Percentiles rank a stretch among this genome's conserved stretches.
Evolutionary conservation across 2,113 vertebrate genomes (phyloP).

Genomic region (Catagonus wagneri): DNA sequence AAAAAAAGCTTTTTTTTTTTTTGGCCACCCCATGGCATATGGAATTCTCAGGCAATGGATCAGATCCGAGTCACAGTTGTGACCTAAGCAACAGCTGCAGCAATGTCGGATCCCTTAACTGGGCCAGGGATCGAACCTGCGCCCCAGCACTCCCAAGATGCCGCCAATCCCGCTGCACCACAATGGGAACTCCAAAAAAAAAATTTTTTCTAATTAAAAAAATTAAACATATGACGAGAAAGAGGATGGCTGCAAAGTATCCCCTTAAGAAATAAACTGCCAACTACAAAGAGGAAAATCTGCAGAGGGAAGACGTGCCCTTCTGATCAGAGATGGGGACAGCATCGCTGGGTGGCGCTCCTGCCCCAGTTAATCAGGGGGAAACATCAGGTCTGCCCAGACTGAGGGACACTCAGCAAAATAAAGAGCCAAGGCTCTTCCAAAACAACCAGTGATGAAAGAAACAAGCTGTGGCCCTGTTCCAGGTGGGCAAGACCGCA

Average conservation of each 20-base stretch:
- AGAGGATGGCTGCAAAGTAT: no score
- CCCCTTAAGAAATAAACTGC: background rate
- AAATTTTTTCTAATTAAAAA: no score
- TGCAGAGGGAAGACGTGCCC: no score
- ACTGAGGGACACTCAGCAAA: background rate
- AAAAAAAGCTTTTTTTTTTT: no score
- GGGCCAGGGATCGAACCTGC: no score
- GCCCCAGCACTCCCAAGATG: no score
- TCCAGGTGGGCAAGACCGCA: background rate
- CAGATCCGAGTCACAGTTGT: no score
- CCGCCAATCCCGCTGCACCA: no score
- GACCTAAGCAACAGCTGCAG: no score
- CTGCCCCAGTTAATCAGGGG: background rate
- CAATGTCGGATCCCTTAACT: no score
- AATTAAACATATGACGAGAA: background rate
- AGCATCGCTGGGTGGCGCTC: rapidly evolving
- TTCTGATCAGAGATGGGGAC: background rate
- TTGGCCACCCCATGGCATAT: no score
- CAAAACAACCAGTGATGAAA: background rate
- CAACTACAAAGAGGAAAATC: background rate
- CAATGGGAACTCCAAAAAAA: background rate
- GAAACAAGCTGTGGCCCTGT: background rate
- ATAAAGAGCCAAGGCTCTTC: background rate
- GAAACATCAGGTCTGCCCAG: background rate
- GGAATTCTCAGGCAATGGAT: no score